A percentile compares a stretch with the other conserved stretches of the same genome.
phyloP scores from a whole-genome alignment of 2,888 invertebrate genomes.

The Neoitamus cyanurus region DNA sequence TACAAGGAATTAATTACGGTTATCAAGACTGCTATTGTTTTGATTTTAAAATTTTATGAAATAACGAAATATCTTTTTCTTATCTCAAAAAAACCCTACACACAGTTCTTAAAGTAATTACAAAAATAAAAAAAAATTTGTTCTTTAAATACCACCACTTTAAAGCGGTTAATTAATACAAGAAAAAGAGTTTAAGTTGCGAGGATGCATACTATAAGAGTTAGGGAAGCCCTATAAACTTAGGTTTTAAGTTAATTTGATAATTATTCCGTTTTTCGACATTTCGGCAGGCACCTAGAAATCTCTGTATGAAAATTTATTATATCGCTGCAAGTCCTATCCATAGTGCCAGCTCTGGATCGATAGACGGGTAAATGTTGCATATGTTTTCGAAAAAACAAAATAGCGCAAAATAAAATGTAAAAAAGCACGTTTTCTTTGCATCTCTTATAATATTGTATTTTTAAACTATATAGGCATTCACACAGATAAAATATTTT shows the following conservation, averaged over 20 bases:
- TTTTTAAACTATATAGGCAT: conserved; percentile 23
- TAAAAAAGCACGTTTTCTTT: conserved; percentile 22
- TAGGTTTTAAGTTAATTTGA: neutral
- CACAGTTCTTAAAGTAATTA: conserved; percentile 48
- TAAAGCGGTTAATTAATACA: neutral
- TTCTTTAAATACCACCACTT: neutral
- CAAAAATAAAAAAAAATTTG: conserved; percentile 32
- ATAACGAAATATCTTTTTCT: neutral
- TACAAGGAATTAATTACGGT: conserved; percentile 35
- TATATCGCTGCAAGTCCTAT: neutral
- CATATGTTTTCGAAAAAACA: neutral
- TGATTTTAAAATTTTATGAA: neutral
- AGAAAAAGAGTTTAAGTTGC: conserved; percentile 51
- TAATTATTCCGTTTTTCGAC: neutral
- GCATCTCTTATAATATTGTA: neutral
- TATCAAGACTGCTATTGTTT: conserved; percentile 3
- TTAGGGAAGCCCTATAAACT: neutral
- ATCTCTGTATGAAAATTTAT: neutral
- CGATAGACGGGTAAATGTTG: neutral
- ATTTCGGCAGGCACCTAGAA: conserved; percentile 22
- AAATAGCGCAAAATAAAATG: conserved; percentile 39
- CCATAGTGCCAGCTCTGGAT: neutral
- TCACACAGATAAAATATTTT: conserved; percentile 20
- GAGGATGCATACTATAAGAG: conserved; percentile 47
- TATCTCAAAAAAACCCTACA: conserved; percentile 7